These are phyloP conservation scores for Peromyscus polionotus DNA, from an alignment of 2,113 vertebrate species.

Conservation along the genomic window DNA sequence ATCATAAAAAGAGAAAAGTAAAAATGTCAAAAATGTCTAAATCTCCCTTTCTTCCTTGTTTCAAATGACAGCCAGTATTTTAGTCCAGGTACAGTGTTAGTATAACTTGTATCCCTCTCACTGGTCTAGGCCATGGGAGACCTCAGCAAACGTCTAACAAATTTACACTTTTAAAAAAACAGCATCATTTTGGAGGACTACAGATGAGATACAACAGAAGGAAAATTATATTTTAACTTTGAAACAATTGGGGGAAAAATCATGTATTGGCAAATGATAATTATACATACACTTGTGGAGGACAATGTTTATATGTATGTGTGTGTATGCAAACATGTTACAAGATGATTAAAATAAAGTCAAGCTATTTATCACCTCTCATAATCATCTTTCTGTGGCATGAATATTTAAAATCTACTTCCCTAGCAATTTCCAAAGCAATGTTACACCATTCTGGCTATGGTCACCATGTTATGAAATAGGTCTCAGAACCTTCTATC, in stretches of 20 bases:
- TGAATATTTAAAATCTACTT: neutral
- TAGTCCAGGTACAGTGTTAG: neutral
- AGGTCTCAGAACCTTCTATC: neutral
- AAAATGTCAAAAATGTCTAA: neutral
- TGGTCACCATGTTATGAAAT: neutral
- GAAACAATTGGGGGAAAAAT: slow-evolving; percentile 19
- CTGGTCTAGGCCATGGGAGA: neutral
- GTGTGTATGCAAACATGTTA: neutral
- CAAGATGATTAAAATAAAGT: neutral
- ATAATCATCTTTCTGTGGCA: neutral
- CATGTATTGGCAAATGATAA: neutral
- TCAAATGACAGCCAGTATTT: neutral
- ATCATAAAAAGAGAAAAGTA: neutral
- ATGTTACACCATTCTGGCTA: neutral
- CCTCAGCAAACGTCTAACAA: neutral
- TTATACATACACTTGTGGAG: neutral
- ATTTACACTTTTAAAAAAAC: neutral
- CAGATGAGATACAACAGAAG: neutral
- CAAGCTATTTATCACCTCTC: neutral
- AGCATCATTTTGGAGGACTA: slow-evolving; percentile 16
- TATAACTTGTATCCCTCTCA: neutral
- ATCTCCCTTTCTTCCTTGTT: slow-evolving; percentile 4
- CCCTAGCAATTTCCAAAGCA: neutral
- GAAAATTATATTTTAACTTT: neutral
- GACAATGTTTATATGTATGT: neutral